A percentile compares a stretch with the other conserved stretches of the same genome.
phyloP scores from a whole-genome alignment of 1,140 invertebrate species.

The Cephus cinctus region DNA sequence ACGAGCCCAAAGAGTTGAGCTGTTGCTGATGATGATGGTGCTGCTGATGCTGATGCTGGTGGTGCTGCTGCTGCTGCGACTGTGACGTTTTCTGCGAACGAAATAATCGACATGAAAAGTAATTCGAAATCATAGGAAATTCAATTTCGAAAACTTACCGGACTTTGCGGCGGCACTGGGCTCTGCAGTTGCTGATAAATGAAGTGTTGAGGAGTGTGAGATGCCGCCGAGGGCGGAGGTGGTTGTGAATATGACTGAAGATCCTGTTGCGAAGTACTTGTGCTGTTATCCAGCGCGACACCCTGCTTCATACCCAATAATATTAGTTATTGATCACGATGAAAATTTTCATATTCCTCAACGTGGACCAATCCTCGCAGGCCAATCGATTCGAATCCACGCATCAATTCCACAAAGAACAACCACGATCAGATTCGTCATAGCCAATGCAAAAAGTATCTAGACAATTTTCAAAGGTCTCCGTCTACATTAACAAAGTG shows the following conservation, averaged over 20 bases:
- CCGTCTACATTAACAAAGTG: no score
- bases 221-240: constrained; percentile 46
- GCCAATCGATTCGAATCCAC: no score
- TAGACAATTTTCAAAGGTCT: no score
- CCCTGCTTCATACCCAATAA: constrained; percentile 52
- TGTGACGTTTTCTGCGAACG: constrained; percentile 44
- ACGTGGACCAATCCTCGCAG: no score
- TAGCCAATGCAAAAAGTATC: no score
- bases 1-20: constrained; percentile 55
- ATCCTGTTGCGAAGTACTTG: constrained; percentile 53
- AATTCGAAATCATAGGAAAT: not conserved
- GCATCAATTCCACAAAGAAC: no score
- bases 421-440: no score
- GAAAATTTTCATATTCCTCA: not conserved
- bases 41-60: constrained; percentile 32
- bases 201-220: constrained; percentile 56
- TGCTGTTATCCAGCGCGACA: constrained; percentile 63
- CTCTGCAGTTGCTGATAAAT: constrained; percentile 53
- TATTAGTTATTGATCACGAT: constrained; percentile 2
- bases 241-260: constrained; percentile 49
- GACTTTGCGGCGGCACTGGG: constrained; percentile 50
- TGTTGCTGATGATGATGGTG: constrained; percentile 30
- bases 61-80: constrained; percentile 31
- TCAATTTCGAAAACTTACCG: constrained; percentile 38
- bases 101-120: not conserved